Conservation (phyloP, 1,140 invertebrate species). For the Drosophila athabasca region DNA sequence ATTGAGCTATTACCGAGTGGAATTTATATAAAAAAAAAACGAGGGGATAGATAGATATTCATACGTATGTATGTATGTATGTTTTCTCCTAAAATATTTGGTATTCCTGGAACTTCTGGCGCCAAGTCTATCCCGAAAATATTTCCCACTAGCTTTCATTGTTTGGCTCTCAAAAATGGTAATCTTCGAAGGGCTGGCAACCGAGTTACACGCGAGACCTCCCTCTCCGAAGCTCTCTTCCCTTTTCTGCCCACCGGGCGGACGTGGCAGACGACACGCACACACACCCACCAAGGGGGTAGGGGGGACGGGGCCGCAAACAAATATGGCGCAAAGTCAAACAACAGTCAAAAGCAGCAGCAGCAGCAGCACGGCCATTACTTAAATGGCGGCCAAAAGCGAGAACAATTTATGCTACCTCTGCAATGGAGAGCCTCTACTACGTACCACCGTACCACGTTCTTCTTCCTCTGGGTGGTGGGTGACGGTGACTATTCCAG, state of each 20-base stretch:
- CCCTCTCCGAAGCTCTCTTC: neutral
- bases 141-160: slow-evolving; percentile 16
- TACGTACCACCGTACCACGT: neutral
- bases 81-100: neutral
- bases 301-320: slow-evolving; percentile 24
- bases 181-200: slow-evolving; percentile 47
- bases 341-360: slow-evolving; percentile 8
- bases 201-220: slow-evolving; percentile 52
- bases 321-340: slow-evolving; percentile 77
- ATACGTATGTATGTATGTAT: too few relatives aligned
- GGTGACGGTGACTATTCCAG: slow-evolving; percentile 14
- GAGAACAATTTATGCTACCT: slow-evolving; percentile 71
- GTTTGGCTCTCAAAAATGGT: slow-evolving; percentile 39
- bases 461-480: too few relatives aligned
- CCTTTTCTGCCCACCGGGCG: neutral
- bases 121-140: neutral
- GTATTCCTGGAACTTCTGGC: neutral
- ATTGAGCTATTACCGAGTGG: slow-evolving; percentile 29
- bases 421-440: slow-evolving; percentile 51
- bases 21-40: slow-evolving; percentile 16
- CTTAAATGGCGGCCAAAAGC: slow-evolving; percentile 61
- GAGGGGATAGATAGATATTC: neutral
- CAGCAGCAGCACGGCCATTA: slow-evolving; percentile 53
- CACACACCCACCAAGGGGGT: slow-evolving; percentile 6
- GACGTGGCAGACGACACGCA: slow-evolving; percentile 10